These are phyloP conservation scores for Limnephilus auricula DNA, from an alignment of 2,888 invertebrate genomes.

Conservation along the genomic window DNA sequence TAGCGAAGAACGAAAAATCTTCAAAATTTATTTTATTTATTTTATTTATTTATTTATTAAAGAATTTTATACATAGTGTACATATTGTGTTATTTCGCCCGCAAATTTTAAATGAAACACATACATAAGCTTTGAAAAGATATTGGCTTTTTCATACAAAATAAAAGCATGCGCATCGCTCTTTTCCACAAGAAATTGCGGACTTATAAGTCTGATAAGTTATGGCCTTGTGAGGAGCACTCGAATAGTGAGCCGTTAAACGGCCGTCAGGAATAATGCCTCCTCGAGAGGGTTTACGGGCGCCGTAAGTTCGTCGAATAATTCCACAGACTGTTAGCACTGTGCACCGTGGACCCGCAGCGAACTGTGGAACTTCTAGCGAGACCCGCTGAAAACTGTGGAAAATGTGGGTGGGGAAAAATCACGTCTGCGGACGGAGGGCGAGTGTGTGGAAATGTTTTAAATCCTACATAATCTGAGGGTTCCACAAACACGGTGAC, in stretches of 20 bases:
- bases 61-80: no score
- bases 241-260: slow-evolving; percentile 32
- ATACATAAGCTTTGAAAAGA: background rate
- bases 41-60: no score
- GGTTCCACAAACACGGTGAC: slow-evolving; percentile 8
- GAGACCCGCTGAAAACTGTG: background rate
- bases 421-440: slow-evolving; percentile 27
- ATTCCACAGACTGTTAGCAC: background rate
- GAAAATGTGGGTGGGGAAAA: slow-evolving; percentile 26
- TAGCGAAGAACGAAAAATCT: background rate
- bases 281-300: slow-evolving; percentile 12
- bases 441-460: slow-evolving; percentile 32
- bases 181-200: background rate
- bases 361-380: background rate
- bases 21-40: no score
- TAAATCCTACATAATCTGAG: slow-evolving; percentile 37
- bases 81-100: no score
- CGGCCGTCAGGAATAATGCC: slow-evolving; percentile 20
- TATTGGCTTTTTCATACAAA: background rate
- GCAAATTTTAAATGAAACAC: no score
- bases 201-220: background rate
- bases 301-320: slow-evolving; percentile 9
- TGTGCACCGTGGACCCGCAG: background rate
- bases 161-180: background rate
- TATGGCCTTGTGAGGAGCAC: slow-evolving; percentile 9